Evolutionary conservation across 2,113 vertebrate species (phyloP).

Genomic region (Notarius quadriscutis): DNA sequence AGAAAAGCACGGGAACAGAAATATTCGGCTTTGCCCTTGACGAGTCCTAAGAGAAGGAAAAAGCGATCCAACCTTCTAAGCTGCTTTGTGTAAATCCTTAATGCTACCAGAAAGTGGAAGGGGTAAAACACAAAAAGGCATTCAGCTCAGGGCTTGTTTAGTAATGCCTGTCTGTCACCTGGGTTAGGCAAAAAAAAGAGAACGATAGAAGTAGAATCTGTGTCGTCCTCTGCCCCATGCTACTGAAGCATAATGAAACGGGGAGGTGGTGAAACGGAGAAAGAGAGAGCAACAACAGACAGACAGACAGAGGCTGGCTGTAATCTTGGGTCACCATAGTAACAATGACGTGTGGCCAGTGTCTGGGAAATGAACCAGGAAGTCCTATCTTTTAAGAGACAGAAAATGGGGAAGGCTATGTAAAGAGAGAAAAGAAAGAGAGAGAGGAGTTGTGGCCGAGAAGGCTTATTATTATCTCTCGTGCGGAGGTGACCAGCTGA

Average conservation of each 20-base stretch:
- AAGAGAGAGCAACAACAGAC: slow-evolving; percentile 18
- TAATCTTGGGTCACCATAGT: slow-evolving; percentile 65
- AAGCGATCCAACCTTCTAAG: slow-evolving; percentile 25
- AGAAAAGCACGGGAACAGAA: background rate
- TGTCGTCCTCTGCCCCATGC: background rate
- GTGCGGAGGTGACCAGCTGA: slow-evolving; percentile 67
- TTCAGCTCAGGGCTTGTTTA: slow-evolving; percentile 31
- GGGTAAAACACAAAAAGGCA: slow-evolving; percentile 9
- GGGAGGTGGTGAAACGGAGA: slow-evolving; percentile 14
- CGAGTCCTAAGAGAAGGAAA: slow-evolving; percentile 14
- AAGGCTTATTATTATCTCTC: slow-evolving; percentile 62
- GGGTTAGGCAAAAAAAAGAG: background rate
- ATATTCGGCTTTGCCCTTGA: slow-evolving; percentile 20
- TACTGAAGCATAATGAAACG: slow-evolving; percentile 1
- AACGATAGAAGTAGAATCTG: background rate
- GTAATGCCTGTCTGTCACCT: slow-evolving; percentile 17
- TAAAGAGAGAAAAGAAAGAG: background rate
- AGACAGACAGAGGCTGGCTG: slow-evolving; percentile 38
- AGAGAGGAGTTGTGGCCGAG: slow-evolving; percentile 7
- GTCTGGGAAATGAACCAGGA: slow-evolving; percentile 58
- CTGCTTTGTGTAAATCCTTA: slow-evolving; percentile 50
- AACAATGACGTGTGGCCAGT: slow-evolving; percentile 59
- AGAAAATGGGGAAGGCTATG: slow-evolving; percentile 9
- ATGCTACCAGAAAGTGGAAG: background rate
- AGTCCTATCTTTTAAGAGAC: slow-evolving; percentile 44